Conservation (phyloP, 1,140 invertebrate genomes). For the Dinothrombium tinctorium region DNA sequence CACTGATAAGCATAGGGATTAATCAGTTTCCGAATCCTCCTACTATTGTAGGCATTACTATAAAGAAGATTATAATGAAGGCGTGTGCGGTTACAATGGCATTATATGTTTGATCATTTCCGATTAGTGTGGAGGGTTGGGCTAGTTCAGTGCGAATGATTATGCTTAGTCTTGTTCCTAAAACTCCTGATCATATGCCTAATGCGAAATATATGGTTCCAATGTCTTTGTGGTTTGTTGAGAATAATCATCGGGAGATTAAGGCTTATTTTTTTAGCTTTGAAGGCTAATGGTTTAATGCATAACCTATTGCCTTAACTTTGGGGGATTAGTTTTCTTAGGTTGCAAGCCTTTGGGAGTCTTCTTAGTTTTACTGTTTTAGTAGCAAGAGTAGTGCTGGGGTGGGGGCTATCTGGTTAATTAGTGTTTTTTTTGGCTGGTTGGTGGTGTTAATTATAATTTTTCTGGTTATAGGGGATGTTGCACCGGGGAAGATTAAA, state of each 20-base stretch:
- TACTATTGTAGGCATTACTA: slow-evolving; percentile 49
- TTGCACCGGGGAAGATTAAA: too few relatives aligned
- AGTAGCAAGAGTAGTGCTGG: too few relatives aligned
- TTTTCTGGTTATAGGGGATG: too few relatives aligned
- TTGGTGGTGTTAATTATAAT: too few relatives aligned
- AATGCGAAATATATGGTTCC: slow-evolving; percentile 46
- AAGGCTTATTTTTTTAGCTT: too few relatives aligned
- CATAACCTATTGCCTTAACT: too few relatives aligned
- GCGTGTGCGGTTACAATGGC: slow-evolving; percentile 41
- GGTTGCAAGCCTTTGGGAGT: too few relatives aligned
- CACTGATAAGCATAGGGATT: slow-evolving; percentile 40
- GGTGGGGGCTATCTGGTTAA: too few relatives aligned
- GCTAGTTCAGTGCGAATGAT: slow-evolving; percentile 41
- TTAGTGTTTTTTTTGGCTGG: too few relatives aligned
- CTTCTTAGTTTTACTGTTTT: too few relatives aligned
- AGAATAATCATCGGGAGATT: slow-evolving; percentile 28
- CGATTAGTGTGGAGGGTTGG: slow-evolving; percentile 30
- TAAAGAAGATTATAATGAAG: slow-evolving; percentile 54
- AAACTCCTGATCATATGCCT: slow-evolving; percentile 35
- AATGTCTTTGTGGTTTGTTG: slow-evolving; percentile 51
- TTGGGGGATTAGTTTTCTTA: too few relatives aligned
- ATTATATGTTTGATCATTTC: slow-evolving; percentile 43
- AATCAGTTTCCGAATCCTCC: slow-evolving; percentile 53
- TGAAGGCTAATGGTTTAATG: too few relatives aligned
- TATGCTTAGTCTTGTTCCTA: slow-evolving; percentile 34